phyloP scores from a whole-genome alignment of 2,113 vertebrate species.

The Bungarus multicinctus region DNA sequence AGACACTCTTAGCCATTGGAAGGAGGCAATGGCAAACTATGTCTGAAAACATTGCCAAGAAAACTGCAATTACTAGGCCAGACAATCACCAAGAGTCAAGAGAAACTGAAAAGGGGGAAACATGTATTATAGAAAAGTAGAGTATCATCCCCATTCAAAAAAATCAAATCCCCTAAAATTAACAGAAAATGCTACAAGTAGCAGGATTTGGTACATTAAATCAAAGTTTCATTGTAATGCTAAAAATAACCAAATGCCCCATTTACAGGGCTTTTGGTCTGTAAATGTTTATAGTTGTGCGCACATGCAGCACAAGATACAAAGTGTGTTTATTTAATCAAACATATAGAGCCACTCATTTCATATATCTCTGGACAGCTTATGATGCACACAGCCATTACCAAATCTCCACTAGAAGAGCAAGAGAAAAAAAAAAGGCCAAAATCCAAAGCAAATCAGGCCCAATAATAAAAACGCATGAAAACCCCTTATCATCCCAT shows the following conservation, averaged over 20 bases:
- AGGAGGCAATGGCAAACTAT: background rate
- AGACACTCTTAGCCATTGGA: background rate
- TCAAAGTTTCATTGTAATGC: background rate
- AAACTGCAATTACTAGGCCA: background rate
- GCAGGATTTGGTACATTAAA: background rate
- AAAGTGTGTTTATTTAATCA: background rate
- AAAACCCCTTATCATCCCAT: background rate
- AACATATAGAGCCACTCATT: background rate
- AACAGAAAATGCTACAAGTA: background rate
- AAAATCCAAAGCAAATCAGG: background rate
- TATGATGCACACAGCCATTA: background rate
- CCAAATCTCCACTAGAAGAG: background rate
- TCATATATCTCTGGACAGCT: background rate
- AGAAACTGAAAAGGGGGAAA: background rate
- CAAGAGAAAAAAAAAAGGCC: background rate
- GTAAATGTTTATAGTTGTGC: background rate
- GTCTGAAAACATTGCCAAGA: background rate
- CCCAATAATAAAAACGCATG: background rate
- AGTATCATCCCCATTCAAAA: background rate
- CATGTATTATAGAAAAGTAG: background rate
- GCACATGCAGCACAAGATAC: background rate
- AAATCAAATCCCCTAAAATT: background rate
- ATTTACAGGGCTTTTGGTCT: background rate
- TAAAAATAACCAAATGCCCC: background rate
- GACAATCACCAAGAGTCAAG: background rate